Evolutionary conservation across 2,888 invertebrate genomes (phyloP).

Genomic region (Drosophila monieri): DNA sequence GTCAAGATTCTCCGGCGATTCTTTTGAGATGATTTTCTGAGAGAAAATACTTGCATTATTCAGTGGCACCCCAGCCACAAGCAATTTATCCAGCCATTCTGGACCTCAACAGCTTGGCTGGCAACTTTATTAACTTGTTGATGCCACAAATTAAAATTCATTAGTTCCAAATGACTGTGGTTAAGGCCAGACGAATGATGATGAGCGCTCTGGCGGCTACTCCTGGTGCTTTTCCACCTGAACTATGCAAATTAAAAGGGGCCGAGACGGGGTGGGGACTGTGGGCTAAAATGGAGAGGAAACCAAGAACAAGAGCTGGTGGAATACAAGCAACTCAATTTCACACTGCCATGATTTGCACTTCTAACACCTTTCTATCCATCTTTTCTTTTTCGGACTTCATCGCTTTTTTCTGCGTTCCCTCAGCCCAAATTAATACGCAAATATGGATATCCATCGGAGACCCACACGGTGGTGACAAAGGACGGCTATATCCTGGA

Average conservation of each 20-base stretch:
- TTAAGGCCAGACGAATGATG: constrained; percentile 43
- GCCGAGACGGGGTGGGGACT: not conserved
- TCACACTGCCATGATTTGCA: constrained; percentile 67
- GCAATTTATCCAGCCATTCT: constrained; percentile 9
- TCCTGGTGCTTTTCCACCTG: constrained; percentile 34
- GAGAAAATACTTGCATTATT: constrained; percentile 7
- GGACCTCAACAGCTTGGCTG: constrained; percentile 21
- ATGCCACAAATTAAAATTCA: constrained; percentile 73
- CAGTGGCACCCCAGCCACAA: not conserved
- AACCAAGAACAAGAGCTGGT: constrained; percentile 12
- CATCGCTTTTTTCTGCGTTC: constrained; percentile 7
- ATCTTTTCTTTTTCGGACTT: constrained; percentile 4
- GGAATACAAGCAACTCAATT: constrained; percentile 58
- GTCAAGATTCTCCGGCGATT: constrained; percentile 7
- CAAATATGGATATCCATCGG: constrained; percentile 88
- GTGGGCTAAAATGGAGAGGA: constrained; percentile 1
- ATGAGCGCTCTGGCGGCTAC: not conserved
- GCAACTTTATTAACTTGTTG: constrained; percentile 67
- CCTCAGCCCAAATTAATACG: constrained; percentile 85
- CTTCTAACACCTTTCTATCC: constrained; percentile 48
- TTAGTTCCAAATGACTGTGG: constrained; percentile 66
- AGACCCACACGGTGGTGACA: constrained; percentile 88
- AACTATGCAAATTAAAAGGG: constrained; percentile 65
- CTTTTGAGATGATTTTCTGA: constrained; percentile 6
- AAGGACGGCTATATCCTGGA: constrained; percentile 91